Base-by-base conservation (phyloP, 2,888 invertebrate species). In the Acleris cristana region DNA sequence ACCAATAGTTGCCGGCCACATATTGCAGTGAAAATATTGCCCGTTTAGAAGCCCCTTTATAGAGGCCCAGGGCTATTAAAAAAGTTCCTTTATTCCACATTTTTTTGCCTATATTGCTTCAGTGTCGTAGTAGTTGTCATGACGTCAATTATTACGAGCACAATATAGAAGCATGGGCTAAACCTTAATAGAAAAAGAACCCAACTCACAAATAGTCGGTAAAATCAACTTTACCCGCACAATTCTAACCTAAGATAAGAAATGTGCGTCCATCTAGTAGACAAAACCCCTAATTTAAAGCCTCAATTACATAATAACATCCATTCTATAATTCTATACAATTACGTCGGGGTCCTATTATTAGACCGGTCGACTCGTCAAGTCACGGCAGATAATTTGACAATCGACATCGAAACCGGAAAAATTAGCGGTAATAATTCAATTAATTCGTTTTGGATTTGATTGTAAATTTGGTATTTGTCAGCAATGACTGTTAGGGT, bases 381-480 rank as follows among this genome's bases (percentile, higher is more conserved):
- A 67, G 67, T 67, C 67, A 67, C 21, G 45, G 34, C 21, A 53
- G 34, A 45, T 67, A 63, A 67, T 67, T 58, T 53, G 23, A n/a
- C 49, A 65, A 53, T 51, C 44, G 61, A 54, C 34, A 66, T 45
- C 21, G 53, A 49, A 21, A 52, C 62, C 67, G 67, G 67, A 67
- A 58, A 30, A 58, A 54, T 67, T 67, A 62, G 16, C 56, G 53
- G 48, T 67, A 67, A 67, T 67, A 63, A 63, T 67, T 58, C 58
- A 58, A 62, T 67, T 67, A 63, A 23, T 58, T 58, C 23, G 40
- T 57, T 53, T 48, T 57, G 19, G 40, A 48, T 48, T n/a, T 51
- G 21, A 40, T 40, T 40, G 14, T 34, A 34, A 34, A 34, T 34
- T 40, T 40, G 40, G 40, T 40, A 40, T 40, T 40, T 40, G 40